Base-by-base conservation (phyloP, 2,888 invertebrate species). In the Boloria selene region DNA sequence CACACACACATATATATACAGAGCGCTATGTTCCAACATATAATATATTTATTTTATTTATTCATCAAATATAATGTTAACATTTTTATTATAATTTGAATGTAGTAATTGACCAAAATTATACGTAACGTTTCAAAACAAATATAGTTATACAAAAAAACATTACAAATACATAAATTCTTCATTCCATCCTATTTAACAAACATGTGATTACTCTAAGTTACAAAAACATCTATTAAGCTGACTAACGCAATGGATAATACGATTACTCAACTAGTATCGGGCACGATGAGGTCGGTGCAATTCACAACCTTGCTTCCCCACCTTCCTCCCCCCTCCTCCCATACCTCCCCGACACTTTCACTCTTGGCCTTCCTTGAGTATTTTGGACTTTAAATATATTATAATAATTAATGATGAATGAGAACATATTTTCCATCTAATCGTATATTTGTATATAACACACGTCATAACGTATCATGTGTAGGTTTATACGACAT, bases 201-300 rank as follows among this genome's bases (percentile, higher is more conserved):
- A 16, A 26, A 38, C 44, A 17, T 56, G 63, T 64, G 50, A 64
- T 42, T 45, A 53, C 31, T 16, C 44, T 18, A 53, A 60, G 26
- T 62, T 59, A 67, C 63, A 58, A 65, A 60, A 77, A 77, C 75
- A 78, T 82, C 83, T 72, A 83, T 83, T 83, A 83, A 79, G 75
- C 75, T 76, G 77, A 79, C 78, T 82, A 86, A 84, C 85, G 88
- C 88, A 88, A 89, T 78, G 78, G 78, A 85, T 85, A 86, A 85
- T 87, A 82, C 81, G 80, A 85, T 90, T 90, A 88, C 90, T 84
- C 88, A 89, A 90, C 82, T 75, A 75, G 85, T 84, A 86, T 87
- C 87, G 85, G 81, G 87, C 86, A 83, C 83, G 85, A 81, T 86
- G 79, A 78, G 82, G 83, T 81, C 79, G 77, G 82, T 80, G 82